Conservation (phyloP, 2,888 invertebrate genomes). For the Hetaerina titia region DNA sequence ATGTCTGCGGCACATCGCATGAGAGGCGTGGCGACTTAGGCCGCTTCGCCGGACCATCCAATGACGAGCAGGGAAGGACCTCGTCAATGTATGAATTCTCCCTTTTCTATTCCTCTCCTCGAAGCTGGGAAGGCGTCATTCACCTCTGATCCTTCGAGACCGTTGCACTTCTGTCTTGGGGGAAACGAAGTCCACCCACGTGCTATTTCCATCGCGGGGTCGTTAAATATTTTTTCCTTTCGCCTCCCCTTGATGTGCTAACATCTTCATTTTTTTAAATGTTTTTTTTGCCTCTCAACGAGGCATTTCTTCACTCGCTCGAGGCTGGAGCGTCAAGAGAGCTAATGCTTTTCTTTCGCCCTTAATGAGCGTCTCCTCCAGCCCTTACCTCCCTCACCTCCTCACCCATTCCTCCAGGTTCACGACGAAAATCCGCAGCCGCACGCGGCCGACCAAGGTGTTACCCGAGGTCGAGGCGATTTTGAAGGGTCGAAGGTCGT, state of each 20-base stretch:
- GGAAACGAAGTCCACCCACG: not conserved
- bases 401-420: not conserved
- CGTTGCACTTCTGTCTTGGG: not conserved
- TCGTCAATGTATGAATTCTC: not conserved
- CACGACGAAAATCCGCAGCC: not conserved
- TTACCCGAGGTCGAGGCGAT: not conserved
- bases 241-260: not conserved
- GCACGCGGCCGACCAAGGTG: not conserved
- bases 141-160: not conserved
- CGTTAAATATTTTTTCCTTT: too few species aligned
- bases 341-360: not conserved
- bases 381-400: not conserved
- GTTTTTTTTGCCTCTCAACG: not conserved
- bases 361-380: not conserved
- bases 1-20: not conserved
- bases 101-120: not conserved
- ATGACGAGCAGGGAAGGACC: too few species aligned
- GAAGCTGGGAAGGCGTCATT: not conserved
- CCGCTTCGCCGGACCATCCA: too few species aligned
- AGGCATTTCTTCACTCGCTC: constrained; percentile 18
- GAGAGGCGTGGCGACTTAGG: not conserved
- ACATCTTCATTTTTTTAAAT: not conserved
- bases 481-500: not conserved
- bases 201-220: not conserved
- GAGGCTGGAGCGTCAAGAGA: constrained; percentile 1